Conservation (phyloP, 2,797 vertebrate species). For the Epinephelus malabaricus region DNA sequence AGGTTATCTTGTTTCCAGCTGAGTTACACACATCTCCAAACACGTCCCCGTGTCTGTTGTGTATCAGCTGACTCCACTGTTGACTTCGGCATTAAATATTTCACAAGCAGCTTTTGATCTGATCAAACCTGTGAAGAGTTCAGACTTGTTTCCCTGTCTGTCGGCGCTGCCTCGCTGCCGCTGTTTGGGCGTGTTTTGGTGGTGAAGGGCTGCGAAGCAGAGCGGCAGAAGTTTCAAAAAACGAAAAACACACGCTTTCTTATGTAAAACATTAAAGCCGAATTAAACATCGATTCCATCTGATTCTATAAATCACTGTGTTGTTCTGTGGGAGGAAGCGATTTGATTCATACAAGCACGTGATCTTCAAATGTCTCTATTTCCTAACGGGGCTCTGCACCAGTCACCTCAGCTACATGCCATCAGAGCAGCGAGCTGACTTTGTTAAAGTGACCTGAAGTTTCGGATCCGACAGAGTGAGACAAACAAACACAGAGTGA, state of each 20-base stretch:
- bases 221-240: not conserved
- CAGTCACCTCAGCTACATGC: slow-evolving; percentile 4
- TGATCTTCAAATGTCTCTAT: not conserved
- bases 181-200: not conserved
- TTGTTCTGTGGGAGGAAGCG: accelerated
- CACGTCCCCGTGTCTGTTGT: accelerated
- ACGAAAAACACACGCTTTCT: accelerated
- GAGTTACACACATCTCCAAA: not conserved
- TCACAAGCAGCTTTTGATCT: not conserved
- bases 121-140: not conserved
- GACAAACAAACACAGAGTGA: no score
- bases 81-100: not conserved
- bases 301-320: accelerated
- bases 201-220: not conserved
- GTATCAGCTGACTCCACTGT: not conserved
- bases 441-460: not conserved
- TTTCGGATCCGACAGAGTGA: no score
- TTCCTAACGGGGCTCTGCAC: slow-evolving; percentile 1
- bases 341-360: accelerated
- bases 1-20: no score
- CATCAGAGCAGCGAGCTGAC: not conserved
- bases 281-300: accelerated
- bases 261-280: accelerated
- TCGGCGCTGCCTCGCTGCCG: not conserved
- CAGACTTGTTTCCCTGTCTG: not conserved